Base-by-base conservation (phyloP, 2,113 vertebrate species). In the Dasypus novemcinctus region DNA sequence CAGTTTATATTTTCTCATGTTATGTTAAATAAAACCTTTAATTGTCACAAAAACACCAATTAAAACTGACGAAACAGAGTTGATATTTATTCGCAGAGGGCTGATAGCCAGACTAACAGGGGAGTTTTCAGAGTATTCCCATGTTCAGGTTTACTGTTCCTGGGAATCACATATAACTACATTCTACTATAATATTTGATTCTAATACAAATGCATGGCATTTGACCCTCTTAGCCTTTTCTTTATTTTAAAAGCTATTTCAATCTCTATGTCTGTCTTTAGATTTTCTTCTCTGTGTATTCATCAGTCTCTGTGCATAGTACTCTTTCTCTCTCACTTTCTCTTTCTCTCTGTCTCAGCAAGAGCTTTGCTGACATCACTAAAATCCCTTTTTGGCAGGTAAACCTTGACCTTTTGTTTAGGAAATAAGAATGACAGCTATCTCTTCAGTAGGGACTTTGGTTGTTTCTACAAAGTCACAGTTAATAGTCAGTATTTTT, bases 241-340 rank as follows among this genome's bases (percentile, higher is more conserved):
- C 13, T 1, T 79, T 83, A 89, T 23, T 69, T 75, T 80, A 31
- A 88, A 79, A 68, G 61, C n/a, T n/a, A 64, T 76, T 93, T 81
- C 5, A 69, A 15, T 71, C 5, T 71, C 13, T 76, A 36, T 71
- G 43, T 90, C 8, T 64, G 12, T 88, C 2, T 90, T 59, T 71
- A 36, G 79, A 54, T 61, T 57, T 59, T 68, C 33, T 87, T 29
- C 4, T 21, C 18, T 82, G 9, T 75, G 2, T 93, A 0, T 63
- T 25, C 23, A 27, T 52, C 57, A n/a, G 7, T 31, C 0, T 63
- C 15, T 25, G 8, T 46, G 12, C 1, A 4, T 1, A 41, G 0
- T 43, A 63, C 10, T n/a, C 12, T 31, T 5, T 21, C 31, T 54
- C 3, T 18, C 18, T 18, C 27, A 8, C 17, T 36, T 3, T 52